These are phyloP conservation scores for Ylistrum balloti DNA, from an alignment of 1,140 invertebrate species.

Conservation along the genomic window DNA sequence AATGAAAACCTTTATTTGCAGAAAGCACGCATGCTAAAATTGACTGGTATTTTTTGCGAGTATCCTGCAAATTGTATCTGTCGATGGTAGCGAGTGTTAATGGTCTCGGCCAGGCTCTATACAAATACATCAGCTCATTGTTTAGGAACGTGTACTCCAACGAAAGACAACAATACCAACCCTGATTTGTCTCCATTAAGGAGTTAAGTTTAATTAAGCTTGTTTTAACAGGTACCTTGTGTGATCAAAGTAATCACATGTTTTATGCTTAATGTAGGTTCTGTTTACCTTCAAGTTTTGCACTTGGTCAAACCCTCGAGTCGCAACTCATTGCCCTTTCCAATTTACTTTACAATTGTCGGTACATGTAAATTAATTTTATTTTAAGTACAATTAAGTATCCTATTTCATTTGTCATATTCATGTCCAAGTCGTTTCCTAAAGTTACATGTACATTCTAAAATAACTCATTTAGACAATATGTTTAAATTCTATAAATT, in stretches of 20 bases:
- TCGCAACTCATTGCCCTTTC: neutral
- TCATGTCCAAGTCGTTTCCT: too few relatives aligned
- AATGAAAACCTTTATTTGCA: neutral
- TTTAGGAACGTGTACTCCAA: neutral
- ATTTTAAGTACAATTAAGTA: too few relatives aligned
- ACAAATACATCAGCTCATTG: neutral
- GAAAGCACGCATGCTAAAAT: neutral
- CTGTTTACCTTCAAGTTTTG: neutral
- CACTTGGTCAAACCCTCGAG: neutral
- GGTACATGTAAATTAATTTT: too few relatives aligned
- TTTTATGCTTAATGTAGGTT: neutral
- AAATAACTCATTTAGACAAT: too few relatives aligned
- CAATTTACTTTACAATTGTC: too few relatives aligned
- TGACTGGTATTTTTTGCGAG: neutral
- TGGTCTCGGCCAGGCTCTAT: neutral
- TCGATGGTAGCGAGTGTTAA: neutral
- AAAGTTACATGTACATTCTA: too few relatives aligned
- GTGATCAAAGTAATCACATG: neutral
- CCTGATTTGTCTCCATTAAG: neutral
- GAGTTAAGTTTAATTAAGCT: neutral
- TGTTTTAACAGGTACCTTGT: neutral
- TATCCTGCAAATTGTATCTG: neutral
- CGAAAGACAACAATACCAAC: neutral
- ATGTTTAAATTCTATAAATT: too few relatives aligned
- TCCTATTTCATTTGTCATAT: too few relatives aligned